Evolutionary conservation across 2,888 invertebrate genomes (phyloP).

Genomic region (Eilema sororculum): DNA sequence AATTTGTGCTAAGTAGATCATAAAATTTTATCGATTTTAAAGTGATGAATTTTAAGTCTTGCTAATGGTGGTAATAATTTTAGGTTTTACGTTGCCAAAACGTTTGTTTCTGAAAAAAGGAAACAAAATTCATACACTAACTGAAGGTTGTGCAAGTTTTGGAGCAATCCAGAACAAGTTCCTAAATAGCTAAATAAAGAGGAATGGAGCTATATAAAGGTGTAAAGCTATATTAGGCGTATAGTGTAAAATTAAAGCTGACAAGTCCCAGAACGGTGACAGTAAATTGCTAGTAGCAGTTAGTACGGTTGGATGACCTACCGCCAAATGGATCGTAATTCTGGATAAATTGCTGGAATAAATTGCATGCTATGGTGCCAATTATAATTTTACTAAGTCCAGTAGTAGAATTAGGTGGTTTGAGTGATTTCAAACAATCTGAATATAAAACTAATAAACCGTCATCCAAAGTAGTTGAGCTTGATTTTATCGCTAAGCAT

Average conservation of each 20-base stretch:
- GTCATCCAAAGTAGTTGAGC: background rate
- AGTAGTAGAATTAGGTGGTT: background rate
- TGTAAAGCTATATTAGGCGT: too few relatives aligned
- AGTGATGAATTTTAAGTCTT: slow-evolving; percentile 36
- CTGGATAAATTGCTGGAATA: background rate
- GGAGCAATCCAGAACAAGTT: too few relatives aligned
- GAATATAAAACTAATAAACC: background rate
- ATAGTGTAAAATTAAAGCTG: background rate
- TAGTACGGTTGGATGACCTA: background rate
- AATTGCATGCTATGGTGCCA: too few relatives aligned
- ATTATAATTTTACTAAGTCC: background rate
- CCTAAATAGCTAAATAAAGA: too few relatives aligned
- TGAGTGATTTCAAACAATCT: background rate
- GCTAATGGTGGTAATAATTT: slow-evolving; percentile 54
- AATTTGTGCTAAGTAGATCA: slow-evolving; percentile 76
- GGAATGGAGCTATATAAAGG: too few relatives aligned
- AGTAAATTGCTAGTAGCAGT: background rate
- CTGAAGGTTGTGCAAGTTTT: too few relatives aligned
- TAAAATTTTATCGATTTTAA: slow-evolving; percentile 72
- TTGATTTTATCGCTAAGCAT: too few relatives aligned
- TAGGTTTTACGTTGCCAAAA: slow-evolving; percentile 20
- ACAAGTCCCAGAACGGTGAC: background rate
- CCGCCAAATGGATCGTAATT: background rate
- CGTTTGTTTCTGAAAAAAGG: slow-evolving; percentile 1
- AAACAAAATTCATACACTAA: background rate